Evolutionary conservation across 2,113 vertebrate species (phyloP).

Genomic region (Tyrannus savana): DNA sequence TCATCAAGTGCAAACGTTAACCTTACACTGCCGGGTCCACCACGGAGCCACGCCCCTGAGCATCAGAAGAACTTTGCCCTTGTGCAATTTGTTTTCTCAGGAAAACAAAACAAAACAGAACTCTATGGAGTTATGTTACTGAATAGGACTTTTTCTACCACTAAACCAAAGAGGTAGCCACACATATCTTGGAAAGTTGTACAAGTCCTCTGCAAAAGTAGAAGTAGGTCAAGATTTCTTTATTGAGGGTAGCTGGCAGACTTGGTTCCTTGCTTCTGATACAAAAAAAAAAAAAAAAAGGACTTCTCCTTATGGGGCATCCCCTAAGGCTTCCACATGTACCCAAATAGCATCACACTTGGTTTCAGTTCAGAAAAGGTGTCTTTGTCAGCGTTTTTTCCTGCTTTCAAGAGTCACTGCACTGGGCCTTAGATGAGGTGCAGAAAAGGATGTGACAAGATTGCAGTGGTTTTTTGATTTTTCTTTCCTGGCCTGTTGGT

Average conservation of each 20-base stretch:
- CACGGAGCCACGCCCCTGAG: background rate
- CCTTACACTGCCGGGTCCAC: background rate
- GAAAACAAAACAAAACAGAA: background rate
- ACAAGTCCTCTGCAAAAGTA: background rate
- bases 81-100: rapidly evolving
- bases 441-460: background rate
- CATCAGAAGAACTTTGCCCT: background rate
- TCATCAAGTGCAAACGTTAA: background rate
- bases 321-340: rapidly evolving
- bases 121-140: rapidly evolving
- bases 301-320: background rate
- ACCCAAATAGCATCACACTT: background rate
- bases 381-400: background rate
- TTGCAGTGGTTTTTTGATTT: background rate
- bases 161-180: rapidly evolving
- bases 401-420: background rate
- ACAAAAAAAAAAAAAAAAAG: background rate
- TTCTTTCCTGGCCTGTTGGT: background rate
- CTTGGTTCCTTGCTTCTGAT: background rate
- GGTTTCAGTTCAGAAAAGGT: background rate
- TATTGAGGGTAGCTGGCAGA: background rate
- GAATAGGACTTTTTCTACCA: background rate
- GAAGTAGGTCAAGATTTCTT: background rate
- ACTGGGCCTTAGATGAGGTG: background rate
- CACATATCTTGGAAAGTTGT: background rate